Percentiles rank a stretch among this genome's conserved stretches.
Conservation (phyloP, 1,140 invertebrate genomes). For the Polypedilum pembai region DNA sequence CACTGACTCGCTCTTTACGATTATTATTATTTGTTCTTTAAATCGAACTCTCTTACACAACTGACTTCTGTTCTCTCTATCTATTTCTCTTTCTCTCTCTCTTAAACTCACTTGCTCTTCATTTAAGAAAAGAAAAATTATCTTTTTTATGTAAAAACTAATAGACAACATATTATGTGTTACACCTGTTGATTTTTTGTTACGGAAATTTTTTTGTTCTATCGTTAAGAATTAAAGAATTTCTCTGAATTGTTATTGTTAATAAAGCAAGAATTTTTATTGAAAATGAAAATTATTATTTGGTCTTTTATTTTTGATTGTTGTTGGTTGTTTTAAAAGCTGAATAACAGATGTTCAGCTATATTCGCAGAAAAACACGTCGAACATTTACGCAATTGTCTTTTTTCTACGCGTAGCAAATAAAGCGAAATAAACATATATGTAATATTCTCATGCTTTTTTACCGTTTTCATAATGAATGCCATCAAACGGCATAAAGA, state of each 20-base stretch:
- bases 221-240: background rate
- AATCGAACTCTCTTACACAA: no score
- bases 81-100: no score
- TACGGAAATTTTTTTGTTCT: background rate
- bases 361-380: background rate
- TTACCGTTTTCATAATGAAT: slow-evolving; percentile 6
- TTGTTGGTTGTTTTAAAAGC: no score
- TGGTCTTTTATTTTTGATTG: no score
- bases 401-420: background rate
- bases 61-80: no score
- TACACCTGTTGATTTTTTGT: background rate
- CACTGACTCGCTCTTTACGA: no score
- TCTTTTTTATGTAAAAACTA: no score
- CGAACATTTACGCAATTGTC: background rate
- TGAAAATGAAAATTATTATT: background rate
- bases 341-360: no score
- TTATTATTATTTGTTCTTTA: no score
- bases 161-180: background rate
- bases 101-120: no score
- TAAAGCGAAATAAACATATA: no score
- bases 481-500: background rate
- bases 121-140: no score
- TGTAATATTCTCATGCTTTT: background rate
- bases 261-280: slow-evolving; percentile 8
- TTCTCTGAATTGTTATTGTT: background rate